These are phyloP conservation scores for Phalanger gymnotis DNA, from an alignment of 2,797 vertebrate species.

Conservation along the genomic window DNA sequence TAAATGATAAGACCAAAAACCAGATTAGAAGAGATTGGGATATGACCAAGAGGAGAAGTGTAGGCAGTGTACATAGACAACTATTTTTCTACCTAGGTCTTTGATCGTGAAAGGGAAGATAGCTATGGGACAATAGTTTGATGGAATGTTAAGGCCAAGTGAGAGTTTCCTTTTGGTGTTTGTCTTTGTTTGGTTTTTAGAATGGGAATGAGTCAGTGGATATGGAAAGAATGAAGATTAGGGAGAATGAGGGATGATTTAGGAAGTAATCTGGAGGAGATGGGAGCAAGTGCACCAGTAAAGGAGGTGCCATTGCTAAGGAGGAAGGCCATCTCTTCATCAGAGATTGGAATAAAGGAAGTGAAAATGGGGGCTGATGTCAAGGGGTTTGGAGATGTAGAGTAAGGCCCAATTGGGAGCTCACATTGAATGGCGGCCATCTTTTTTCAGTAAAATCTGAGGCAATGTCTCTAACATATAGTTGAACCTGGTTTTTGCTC, in stretches of 20 bases:
- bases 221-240: neutral
- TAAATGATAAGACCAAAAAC: neutral
- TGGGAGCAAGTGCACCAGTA: neutral
- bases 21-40: neutral
- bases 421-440: neutral
- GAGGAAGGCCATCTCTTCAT: neutral
- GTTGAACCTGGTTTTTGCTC: neutral
- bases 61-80: neutral
- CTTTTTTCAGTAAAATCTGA: neutral
- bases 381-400: neutral
- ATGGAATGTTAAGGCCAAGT: neutral
- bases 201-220: neutral
- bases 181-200: neutral
- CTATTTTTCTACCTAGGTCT: neutral
- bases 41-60: neutral
- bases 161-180: neutral
- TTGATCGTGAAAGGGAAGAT: neutral
- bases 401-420: neutral
- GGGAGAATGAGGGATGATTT: neutral
- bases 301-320: neutral
- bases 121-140: neutral
- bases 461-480: neutral
- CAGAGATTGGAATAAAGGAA: neutral
- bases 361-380: neutral
- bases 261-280: neutral